Evolutionary conservation across 2,797 vertebrate genomes (phyloP), one percentile per base, ranked within the genome.

Genomic region (Chaetodon trifasciatus): DNA sequence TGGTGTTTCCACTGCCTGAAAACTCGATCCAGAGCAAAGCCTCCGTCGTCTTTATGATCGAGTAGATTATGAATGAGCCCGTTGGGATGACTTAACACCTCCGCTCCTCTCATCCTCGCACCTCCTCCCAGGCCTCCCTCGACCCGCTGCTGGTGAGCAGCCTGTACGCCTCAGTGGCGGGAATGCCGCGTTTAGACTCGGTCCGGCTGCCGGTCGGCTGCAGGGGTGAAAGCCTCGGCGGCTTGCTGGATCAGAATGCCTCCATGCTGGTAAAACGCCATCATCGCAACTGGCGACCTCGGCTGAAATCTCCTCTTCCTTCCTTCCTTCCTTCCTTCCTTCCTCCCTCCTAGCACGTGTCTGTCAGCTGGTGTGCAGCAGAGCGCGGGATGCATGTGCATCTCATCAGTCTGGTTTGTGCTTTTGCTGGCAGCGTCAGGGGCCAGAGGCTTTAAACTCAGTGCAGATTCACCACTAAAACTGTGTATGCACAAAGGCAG

Each of bases 131-230:
- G 97, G 97, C 95, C 96, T 97, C 96, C 96, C 96, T 96, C 94
- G 96, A 96, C 94, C 96, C 97, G 89, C 94, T 97, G 97, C 97
- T 97, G 95, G 95, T 97, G 93, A 95, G 97, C 96, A 96, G 96
- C 95, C 96, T 97, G 92, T 96, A 96, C 94, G 95, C 96, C 95
- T 96, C 96, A 91, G 94, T 97, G 96, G 96, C 96, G 86, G 97
- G 96, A 94, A 95, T 97, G 95, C 94, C 95, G 47, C 96, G 94
- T 92, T 96, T 97, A 95, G 96, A 96, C 90, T 96, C 96, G 90
- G 92, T 96, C 72, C 96, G 94, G 91, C 96, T 97, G 96, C 96
- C 96, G 86, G 93, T 97, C 93, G 95, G 96, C 95, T 96, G 96
- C 91, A 95, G 96, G 93, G 96, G 95, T 90, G 95, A 96, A 92